Base-by-base conservation (phyloP, 35 echinoderm and acorn worm genomes). In the Apostichopus japonicus region DNA sequence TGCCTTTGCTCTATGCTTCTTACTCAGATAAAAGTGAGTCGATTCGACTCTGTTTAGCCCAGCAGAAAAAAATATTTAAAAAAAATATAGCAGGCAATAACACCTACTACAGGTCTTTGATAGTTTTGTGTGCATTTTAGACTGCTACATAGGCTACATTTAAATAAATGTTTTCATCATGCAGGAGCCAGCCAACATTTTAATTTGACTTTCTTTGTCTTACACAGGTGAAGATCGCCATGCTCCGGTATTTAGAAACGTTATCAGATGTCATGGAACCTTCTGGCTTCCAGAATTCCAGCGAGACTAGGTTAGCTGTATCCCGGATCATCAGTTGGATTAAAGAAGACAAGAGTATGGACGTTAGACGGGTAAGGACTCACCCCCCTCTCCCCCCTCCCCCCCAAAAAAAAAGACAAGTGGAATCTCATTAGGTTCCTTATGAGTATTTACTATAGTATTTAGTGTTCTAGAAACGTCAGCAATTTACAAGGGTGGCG, bases 261-360 rank as follows among this genome's bases (percentile, higher is more conserved):
- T 67, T 99, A 57, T 95, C 93, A 25, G 95, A 96, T 23, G 25
- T 99, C 6, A 99, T 99, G 97, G 97, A 99, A 81, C 97, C 97
- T 55, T 90, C 91, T 63, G 93, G 94, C 54, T 99, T 99, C 65
- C 89, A 75, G n/a, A 99, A 99, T 83, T 99, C 97, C 15, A 94
- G 95, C 65, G 97, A 99, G 83, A 96, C 93, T 23, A 96, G 97
- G 89, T 79, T 99, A 77, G 97, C 97, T 56, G 97, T 99, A n/a
- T 96, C 95, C 16, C 82, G 95, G 62, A 96, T 99, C 24, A 99
- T 99, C 54, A 93, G 95, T 72, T 99, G 97, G 97, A 99, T 93
- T 52, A 99, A 96, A 83, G 97, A 99, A 53, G 97, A 95, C 88
- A 99, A 99, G 92, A 96, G 86, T 53, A 80, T 94, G 16, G 97